Evolutionary conservation across 64 coral and sea anemone species (phyloP).

Genomic region (Pachyseris speciosa): DNA sequence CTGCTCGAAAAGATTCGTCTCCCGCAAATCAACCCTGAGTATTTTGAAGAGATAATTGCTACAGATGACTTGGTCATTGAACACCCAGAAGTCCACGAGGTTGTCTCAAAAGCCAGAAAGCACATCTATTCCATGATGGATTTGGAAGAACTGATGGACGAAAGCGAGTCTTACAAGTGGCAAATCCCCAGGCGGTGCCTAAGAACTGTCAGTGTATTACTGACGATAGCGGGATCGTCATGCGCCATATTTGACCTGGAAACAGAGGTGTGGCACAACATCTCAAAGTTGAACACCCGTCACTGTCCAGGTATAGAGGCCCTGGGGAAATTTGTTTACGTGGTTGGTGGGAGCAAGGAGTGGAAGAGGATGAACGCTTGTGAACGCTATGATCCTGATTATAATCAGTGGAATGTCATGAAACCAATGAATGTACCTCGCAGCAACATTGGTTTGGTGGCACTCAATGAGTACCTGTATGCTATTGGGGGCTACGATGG

Average conservation of each 20-base stretch:
- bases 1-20: slow-evolving; percentile 77
- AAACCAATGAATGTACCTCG: slow-evolving; percentile 83
- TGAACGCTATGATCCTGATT: slow-evolving; percentile 85
- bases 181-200: slow-evolving; percentile 78
- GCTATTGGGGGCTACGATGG: slow-evolving; percentile 98
- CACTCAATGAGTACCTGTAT: slow-evolving; percentile 74
- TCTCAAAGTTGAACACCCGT: slow-evolving; percentile 66
- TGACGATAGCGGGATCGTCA: slow-evolving; percentile 79
- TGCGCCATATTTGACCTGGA: slow-evolving; percentile 81
- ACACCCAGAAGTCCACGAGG: slow-evolving; percentile 48
- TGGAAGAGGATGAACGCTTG: slow-evolving; percentile 89
- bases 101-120: slow-evolving; percentile 67
- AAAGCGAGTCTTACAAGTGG: slow-evolving; percentile 17
- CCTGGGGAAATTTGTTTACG: slow-evolving; percentile 79
- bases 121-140: slow-evolving; percentile 25
- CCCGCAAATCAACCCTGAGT: slow-evolving; percentile 76
- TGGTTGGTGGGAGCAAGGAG: slow-evolving; percentile 94
- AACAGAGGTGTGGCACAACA: slow-evolving; percentile 68
- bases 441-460: slow-evolving; percentile 94
- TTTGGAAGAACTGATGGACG: not conserved
- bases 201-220: slow-evolving; percentile 81
- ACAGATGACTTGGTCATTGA: slow-evolving; percentile 59
- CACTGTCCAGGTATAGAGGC: slow-evolving; percentile 93
- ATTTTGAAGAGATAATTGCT: slow-evolving; percentile 79
- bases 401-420: slow-evolving; percentile 74